Evolutionary conservation across 2,113 vertebrate species (phyloP), one percentile per base, ranked within the genome.

Genomic region (Orycteropus afer): DNA sequence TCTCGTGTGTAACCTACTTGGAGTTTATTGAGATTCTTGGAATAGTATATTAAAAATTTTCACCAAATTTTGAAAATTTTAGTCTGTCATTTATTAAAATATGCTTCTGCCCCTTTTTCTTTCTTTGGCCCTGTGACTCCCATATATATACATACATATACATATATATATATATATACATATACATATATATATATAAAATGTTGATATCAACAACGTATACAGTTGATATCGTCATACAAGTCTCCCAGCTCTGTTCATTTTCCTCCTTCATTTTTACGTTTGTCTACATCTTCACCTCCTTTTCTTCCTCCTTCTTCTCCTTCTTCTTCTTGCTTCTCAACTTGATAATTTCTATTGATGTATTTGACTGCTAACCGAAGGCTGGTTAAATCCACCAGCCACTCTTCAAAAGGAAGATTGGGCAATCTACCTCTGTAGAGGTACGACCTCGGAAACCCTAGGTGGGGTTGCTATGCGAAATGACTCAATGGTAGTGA

Each of bases 51-150:
- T 74, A 89, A 78, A 18, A 32, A 86, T 86, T 73, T n/a, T 59
- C 32, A 59, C 82, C 22, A 85, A 51, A 69, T 76, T 91, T 89
- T 77, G 59, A 34, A 77, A 94, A 74, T 49, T 17, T 92, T 89
- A 53, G 55, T 34, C 23, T 25, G 45, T 5, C 65, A 47, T 74
- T 32, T 74, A 34, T 89, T 85, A 8, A 53, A 57, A 42, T 2
- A 12, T 85, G 79, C 84, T 40, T 4, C 15, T 49, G 32, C 27
- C 12, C 37, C 10, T 71, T 69, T 34, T 27, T 53, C 29, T 59
- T 2, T 67, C 15, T 73, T 65, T 14, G 93, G 45, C 59, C 34
- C 25, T 83, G 47, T 25, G 25, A 84, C 37, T 67, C 5, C 32
- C 18, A 29, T 90, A 32, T 2, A 86, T 86, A 34, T n/a, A n/a